Evolutionary conservation across 23 tunicate genomes (phyloP), one percentile per base, ranked within the genome.

Genomic region (Halocynthia roretzi): DNA sequence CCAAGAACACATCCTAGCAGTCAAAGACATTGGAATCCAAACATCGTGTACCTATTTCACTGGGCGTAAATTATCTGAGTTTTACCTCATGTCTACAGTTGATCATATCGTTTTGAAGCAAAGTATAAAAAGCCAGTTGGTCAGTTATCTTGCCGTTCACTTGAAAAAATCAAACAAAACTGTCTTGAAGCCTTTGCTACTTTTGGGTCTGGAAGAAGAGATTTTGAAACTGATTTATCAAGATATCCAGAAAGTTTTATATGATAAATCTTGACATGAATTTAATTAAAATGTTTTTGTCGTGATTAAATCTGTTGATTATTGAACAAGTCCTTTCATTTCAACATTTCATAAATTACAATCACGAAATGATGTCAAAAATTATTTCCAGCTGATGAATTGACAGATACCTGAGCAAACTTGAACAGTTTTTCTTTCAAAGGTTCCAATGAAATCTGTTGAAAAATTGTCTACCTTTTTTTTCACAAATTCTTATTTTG

Each of bases 21-120:
- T 71, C 55, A 71, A 17, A 40, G 56, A 17, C 54, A 10, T 11
- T 12, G 76, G 76, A 54, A 44, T 71, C 14, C 76, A 71, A 17
- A 71, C 51, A 44, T 11, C 55, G 4, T 14, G 55, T 15, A 71
- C 76, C 11, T 71, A 20, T 71, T 48, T 71, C 18, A 71, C 76
- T 20, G 76, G 76, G 15, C 76, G 76, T 17, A 71, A 40, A 12
- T 14, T 71, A 44, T 12, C 15, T 14, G 51, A 71, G 12, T 71
- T 40, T 71, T 44, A 44, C 51, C 76, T 56, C n/a, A 50, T 10
- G 76, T 44, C 56, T 19, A 15, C 18, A 40, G 51, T 40, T 44
- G 51, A 44, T 12, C 56, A 71, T 17, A 49, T 71, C 10, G 51
- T 50, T 12, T 10, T 71, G 49, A 71, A 40, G 4, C 56, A 40